These are phyloP conservation scores for Amphipoea lucens DNA, from an alignment of 2,888 invertebrate genomes.

Conservation along the genomic window DNA sequence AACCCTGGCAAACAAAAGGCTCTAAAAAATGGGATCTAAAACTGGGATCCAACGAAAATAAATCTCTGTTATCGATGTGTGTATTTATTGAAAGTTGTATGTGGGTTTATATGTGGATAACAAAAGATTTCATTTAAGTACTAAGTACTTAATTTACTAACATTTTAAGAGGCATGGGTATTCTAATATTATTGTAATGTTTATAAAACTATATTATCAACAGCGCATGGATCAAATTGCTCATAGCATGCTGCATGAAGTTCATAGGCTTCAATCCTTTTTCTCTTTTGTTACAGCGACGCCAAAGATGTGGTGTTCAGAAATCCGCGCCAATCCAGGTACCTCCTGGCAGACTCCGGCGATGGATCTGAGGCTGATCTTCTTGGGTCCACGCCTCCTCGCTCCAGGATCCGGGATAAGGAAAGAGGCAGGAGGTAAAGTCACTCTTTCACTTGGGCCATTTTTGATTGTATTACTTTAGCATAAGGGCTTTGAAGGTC, in stretches of 20 bases:
- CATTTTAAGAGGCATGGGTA: not conserved
- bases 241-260: not conserved
- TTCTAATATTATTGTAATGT: not conserved
- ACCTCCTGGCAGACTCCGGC: slow-evolving; percentile 82
- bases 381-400: slow-evolving; percentile 94
- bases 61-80: not conserved
- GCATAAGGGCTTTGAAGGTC: too few species aligned
- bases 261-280: not conserved
- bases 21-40: too few species aligned
- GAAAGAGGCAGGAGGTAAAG: slow-evolving; percentile 88
- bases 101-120: not conserved
- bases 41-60: too few species aligned
- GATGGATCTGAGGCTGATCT: slow-evolving; percentile 91
- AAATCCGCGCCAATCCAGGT: slow-evolving; percentile 76
- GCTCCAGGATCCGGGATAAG: slow-evolving; percentile 93
- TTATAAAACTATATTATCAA: not conserved
- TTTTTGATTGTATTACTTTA: not conserved
- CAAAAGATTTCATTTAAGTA: not conserved
- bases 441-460: slow-evolving; percentile 1
- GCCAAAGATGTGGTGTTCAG: slow-evolving; percentile 81
- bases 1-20: not conserved
- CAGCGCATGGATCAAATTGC: not conserved
- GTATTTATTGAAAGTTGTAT: not conserved
- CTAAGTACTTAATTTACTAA: not conserved
- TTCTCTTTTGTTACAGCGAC: slow-evolving; percentile 74